A percentile compares a stretch with the other conserved stretches of the same genome.
Conservation (phyloP, 2,888 invertebrate genomes). For the Nomada fabriciana region DNA sequence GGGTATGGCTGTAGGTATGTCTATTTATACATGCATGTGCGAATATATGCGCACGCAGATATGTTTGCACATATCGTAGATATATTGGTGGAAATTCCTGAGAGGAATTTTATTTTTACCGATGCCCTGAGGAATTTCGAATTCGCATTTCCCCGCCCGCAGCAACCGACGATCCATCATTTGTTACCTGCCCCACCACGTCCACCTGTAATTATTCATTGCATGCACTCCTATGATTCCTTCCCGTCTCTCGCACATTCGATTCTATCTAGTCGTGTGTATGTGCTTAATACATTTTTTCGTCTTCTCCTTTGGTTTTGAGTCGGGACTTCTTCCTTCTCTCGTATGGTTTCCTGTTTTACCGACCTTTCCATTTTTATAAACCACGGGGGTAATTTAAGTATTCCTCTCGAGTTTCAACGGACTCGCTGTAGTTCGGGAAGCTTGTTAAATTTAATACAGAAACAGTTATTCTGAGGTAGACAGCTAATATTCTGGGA, state of each 20-base stretch:
- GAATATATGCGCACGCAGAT: background rate
- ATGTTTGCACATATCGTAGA: background rate
- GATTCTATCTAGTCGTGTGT: background rate
- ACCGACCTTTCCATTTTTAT: background rate
- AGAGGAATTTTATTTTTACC: slow-evolving; percentile 65
- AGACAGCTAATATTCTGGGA: too few species aligned
- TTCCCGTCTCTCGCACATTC: slow-evolving; percentile 37
- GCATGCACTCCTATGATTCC: slow-evolving; percentile 54
- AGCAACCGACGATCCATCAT: slow-evolving; percentile 71
- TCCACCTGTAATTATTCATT: slow-evolving; percentile 72
- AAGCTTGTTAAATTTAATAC: too few species aligned
- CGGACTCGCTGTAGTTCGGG: too few species aligned
- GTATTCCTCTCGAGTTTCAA: too few species aligned
- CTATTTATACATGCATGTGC: background rate
- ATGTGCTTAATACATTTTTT: background rate
- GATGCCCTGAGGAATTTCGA: slow-evolving; percentile 65
- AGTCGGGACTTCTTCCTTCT: too few species aligned
- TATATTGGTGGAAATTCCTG: slow-evolving; percentile 58
- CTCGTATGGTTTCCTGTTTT: background rate
- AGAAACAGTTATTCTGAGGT: too few species aligned
- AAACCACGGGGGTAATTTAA: too few species aligned
- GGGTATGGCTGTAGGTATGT: background rate
- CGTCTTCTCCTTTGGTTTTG: background rate
- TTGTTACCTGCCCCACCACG: slow-evolving; percentile 64
- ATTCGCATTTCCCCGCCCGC: slow-evolving; percentile 70